Conservation (phyloP, 2,797 vertebrate species). For the Nyctalus aviator region DNA sequence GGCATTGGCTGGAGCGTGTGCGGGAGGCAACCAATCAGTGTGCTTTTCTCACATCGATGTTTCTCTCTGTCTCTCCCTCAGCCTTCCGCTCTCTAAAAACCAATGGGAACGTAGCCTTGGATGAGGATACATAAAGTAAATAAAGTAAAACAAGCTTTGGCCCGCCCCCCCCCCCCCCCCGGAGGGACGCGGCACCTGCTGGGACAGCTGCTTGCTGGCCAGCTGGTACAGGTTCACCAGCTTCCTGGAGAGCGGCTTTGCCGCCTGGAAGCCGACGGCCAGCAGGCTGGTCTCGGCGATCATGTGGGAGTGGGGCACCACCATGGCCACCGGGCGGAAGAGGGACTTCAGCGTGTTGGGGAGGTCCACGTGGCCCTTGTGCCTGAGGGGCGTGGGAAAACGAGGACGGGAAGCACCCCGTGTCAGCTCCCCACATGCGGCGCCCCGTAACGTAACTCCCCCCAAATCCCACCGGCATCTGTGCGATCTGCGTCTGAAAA, state of each 20-base stretch:
- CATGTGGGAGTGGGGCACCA: slow-evolving; percentile 84
- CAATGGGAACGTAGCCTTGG: too few species aligned
- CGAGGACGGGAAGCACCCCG: neutral
- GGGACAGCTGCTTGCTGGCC: slow-evolving; percentile 83
- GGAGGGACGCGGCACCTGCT: slow-evolving; percentile 81
- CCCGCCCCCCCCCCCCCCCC: neutral
- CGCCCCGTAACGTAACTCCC: neutral
- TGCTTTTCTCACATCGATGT: too few species aligned
- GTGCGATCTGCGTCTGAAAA: neutral
- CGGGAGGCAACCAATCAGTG: too few species aligned
- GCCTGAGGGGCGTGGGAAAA: slow-evolving; percentile 74
- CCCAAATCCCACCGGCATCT: neutral
- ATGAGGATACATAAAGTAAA: too few species aligned
- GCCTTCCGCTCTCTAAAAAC: too few species aligned
- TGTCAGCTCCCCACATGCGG: slow-evolving; percentile 15
- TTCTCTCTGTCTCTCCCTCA: too few species aligned
- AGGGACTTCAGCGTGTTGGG: slow-evolving; percentile 86
- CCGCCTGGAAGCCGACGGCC: slow-evolving; percentile 85
- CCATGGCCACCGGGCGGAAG: slow-evolving; percentile 86
- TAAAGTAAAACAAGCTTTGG: neutral
- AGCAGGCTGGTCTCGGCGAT: slow-evolving; percentile 85
- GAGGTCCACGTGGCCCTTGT: slow-evolving; percentile 83
- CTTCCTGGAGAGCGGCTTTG: slow-evolving; percentile 85
- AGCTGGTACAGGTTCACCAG: slow-evolving; percentile 83
- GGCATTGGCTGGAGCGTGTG: too few species aligned